Percentiles rank a stretch among this genome's conserved stretches.
Conservation (phyloP, 2,797 vertebrate species). For the Malacoctenus gilli region DNA sequence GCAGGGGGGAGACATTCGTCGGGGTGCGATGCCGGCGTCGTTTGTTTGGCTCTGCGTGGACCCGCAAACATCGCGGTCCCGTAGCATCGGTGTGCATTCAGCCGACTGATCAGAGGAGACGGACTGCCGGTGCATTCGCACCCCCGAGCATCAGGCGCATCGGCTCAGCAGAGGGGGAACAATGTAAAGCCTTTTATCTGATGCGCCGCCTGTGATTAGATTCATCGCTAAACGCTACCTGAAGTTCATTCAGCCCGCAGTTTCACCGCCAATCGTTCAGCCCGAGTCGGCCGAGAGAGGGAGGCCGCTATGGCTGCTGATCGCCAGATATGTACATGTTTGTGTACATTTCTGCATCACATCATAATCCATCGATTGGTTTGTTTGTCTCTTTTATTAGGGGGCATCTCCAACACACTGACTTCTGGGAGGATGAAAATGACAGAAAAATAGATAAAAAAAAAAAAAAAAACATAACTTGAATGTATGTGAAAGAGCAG, state of each 20-base stretch:
- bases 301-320: no score
- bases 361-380: no score
- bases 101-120: conserved; percentile 63
- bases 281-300: neutral
- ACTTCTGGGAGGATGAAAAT: no score
- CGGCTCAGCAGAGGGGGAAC: conserved; percentile 39
- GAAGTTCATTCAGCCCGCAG: neutral
- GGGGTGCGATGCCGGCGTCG: conserved; percentile 28
- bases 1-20: conserved; percentile 45
- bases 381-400: no score
- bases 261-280: neutral
- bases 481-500: no score
- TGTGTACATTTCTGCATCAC: no score
- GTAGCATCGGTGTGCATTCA: conserved; percentile 49
- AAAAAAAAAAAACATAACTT: no score
- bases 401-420: no score
- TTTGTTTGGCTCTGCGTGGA: conserved; percentile 63
- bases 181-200: conserved; percentile 52
- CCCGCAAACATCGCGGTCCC: conserved; percentile 44
- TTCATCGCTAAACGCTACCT: conserved; percentile 16
- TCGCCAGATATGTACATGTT: no score
- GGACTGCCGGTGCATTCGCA: conserved; percentile 33
- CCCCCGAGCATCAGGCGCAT: conserved; percentile 41
- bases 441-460: no score
- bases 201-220: conserved; percentile 45